Percentiles rank a stretch among this genome's conserved stretches.
phyloP scores from a whole-genome alignment of 92 coral and sea anemone species.

The Parazoanthus atlanticus region DNA sequence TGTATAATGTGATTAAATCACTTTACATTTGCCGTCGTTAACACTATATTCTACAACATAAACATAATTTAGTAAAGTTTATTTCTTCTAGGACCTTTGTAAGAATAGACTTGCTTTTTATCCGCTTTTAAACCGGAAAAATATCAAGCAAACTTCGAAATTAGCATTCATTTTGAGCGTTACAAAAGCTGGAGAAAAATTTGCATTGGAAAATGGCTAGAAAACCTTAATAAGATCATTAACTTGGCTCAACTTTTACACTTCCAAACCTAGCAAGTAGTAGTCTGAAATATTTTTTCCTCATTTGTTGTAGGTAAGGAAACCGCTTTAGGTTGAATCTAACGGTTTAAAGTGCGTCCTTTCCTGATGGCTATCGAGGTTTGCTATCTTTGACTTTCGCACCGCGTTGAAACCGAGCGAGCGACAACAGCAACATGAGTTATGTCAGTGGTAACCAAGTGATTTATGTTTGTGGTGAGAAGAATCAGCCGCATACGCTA shows the following conservation, averaged over 20 bases:
- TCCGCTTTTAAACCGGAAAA: not conserved
- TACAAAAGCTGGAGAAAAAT: not conserved
- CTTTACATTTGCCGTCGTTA: not conserved
- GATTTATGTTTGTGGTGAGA: conserved; percentile 66
- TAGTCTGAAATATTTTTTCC: not conserved
- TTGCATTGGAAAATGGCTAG: not conserved
- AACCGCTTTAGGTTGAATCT: not conserved
- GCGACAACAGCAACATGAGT: not conserved
- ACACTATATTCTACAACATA: not conserved
- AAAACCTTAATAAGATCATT: not conserved
- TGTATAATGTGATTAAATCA: not conserved
- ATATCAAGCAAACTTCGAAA: not conserved
- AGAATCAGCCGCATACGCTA: conserved; percentile 40
- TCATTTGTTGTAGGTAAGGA: not conserved
- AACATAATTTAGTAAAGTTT: not conserved
- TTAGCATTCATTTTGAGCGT: not conserved
- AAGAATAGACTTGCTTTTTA: not conserved
- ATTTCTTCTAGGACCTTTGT: not conserved
- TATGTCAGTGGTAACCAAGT: conserved; percentile 19
- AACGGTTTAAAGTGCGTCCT: not conserved
- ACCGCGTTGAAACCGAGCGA: not conserved
- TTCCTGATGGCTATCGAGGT: not conserved
- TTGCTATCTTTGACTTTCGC: not conserved
- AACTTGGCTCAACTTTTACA: not conserved
- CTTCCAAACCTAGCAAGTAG: not conserved